Conservation (phyloP, 2,888 invertebrate species). For the Alcis repandata region DNA sequence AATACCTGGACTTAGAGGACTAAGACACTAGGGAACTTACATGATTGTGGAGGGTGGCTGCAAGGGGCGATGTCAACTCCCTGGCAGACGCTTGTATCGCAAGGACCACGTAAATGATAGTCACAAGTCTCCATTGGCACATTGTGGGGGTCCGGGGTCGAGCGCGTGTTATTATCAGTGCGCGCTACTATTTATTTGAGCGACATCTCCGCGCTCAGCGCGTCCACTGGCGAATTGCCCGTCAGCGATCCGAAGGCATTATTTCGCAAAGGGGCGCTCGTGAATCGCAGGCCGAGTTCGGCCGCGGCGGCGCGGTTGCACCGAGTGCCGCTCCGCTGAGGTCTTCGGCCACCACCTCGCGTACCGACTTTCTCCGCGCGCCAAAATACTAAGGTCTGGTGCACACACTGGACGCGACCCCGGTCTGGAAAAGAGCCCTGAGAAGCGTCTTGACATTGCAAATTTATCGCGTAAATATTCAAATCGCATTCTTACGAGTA, state of each 20-base stretch:
- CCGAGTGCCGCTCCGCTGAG: slow-evolving; percentile 69
- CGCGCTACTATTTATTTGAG: slow-evolving; percentile 77
- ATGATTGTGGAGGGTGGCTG: slow-evolving; percentile 68
- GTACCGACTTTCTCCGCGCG: slow-evolving; percentile 76
- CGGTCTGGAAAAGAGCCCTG: slow-evolving; percentile 28
- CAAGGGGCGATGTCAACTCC: slow-evolving; percentile 66
- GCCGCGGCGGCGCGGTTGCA: slow-evolving; percentile 80
- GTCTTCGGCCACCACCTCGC: slow-evolving; percentile 79
- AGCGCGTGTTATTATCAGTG: slow-evolving; percentile 58
- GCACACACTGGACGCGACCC: slow-evolving; percentile 29
- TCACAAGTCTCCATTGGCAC: slow-evolving; percentile 83
- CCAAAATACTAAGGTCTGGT: slow-evolving; percentile 64
- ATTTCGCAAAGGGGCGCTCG: slow-evolving; percentile 76
- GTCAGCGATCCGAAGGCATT: slow-evolving; percentile 76
- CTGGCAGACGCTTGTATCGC: slow-evolving; percentile 61
- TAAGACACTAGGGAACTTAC: slow-evolving; percentile 63
- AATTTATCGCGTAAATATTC: too few species aligned
- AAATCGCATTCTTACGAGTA: too few species aligned
- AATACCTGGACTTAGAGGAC: background rate
- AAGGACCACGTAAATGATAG: slow-evolving; percentile 74
- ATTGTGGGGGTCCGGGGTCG: slow-evolving; percentile 70
- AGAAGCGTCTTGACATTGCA: too few species aligned
- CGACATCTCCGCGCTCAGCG: slow-evolving; percentile 76
- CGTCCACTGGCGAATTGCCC: slow-evolving; percentile 75
- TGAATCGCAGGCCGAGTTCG: slow-evolving; percentile 79